phyloP scores from a whole-genome alignment of 1,140 invertebrate species.

The Pentalonia nigronervosa region DNA sequence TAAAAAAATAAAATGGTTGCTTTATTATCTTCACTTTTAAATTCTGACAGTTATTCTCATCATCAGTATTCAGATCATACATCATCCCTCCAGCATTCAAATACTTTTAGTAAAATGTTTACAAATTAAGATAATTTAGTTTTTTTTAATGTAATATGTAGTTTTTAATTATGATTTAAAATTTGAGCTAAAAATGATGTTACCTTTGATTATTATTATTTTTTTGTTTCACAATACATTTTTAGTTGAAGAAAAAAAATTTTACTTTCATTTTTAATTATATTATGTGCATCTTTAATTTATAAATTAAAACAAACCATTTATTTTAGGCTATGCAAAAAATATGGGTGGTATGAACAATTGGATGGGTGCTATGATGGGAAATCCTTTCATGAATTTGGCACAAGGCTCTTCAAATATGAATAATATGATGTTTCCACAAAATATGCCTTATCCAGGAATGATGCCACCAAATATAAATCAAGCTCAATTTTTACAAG shows the following conservation, averaged over 20 bases:
- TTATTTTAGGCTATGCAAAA: constrained; percentile 45
- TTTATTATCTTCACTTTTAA: too few species aligned
- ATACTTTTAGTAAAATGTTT: too few species aligned
- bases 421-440: constrained; percentile 55
- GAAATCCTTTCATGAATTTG: constrained; percentile 51
- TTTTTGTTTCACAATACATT: not conserved
- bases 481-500: constrained; percentile 55
- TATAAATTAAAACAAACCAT: not conserved
- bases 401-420: constrained; percentile 55
- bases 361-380: constrained; percentile 56
- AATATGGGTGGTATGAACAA: constrained; percentile 34
- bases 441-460: constrained; percentile 54
- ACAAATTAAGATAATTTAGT: too few species aligned
- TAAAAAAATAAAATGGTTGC: too few species aligned
- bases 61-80: too few species aligned
- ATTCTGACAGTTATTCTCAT: too few species aligned
- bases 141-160: too few species aligned
- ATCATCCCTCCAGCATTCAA: too few species aligned
- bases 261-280: not conserved
- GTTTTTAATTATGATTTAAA: too few species aligned
- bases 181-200: too few species aligned
- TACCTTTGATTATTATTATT: too few species aligned
- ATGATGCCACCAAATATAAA: constrained; percentile 54
- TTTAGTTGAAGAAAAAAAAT: not conserved
- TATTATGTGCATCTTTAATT: not conserved